Base-by-base conservation (phyloP, 2,113 vertebrate genomes). In the Brachionichthys hirsutus region DNA sequence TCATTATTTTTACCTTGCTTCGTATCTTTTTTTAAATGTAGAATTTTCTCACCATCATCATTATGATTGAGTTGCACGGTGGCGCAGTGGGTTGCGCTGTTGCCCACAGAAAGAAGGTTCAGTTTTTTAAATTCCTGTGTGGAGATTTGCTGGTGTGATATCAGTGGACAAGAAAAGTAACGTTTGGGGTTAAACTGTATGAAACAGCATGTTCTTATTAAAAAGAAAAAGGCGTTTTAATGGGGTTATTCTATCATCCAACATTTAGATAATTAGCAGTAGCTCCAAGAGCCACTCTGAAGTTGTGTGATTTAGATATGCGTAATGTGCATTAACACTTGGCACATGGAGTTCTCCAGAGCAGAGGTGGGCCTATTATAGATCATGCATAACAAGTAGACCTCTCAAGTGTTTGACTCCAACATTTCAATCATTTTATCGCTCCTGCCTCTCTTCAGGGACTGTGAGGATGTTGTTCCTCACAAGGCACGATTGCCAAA, bases 241-340 rank as follows among this genome's bases (percentile, higher is more conserved):
- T 65, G 54, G 18, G 6, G 46, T 12, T n/a, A 34, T 70, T 73
- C 59, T 40, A 54, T 73, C 64, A 48, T 70, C 62, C 58, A 78
- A 63, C 77, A 79, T 70, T 75, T 69, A 60, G 43, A 81, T 46
- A 80, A 77, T 85, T 70, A 83, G 58, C 74, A 80, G 79, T 69
- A 67, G 62, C 54, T 62, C 67, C 81, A 43, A 70, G 80, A 78
- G 41, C 63, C 52, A 51, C 50, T 60, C 48, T 67, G 61, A 79
- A 76, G 36, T 67, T 60, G 16, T 43, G 48, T 72, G 65, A 78
- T 85, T 78, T 73, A 71, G 69, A 56, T 60, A 42, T 14, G 36
- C 66, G 55, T 56, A 73, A 75, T 64, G 73, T 71, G 71, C 76
- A 72, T 69, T 76, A 69, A 17, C 34, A 46, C 60, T 86, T 85